Percentiles rank a stretch among this genome's conserved stretches.
Evolutionary conservation across 53 echinoderm and acorn worm species (phyloP).

Genomic region (Paracentrotus lividus): DNA sequence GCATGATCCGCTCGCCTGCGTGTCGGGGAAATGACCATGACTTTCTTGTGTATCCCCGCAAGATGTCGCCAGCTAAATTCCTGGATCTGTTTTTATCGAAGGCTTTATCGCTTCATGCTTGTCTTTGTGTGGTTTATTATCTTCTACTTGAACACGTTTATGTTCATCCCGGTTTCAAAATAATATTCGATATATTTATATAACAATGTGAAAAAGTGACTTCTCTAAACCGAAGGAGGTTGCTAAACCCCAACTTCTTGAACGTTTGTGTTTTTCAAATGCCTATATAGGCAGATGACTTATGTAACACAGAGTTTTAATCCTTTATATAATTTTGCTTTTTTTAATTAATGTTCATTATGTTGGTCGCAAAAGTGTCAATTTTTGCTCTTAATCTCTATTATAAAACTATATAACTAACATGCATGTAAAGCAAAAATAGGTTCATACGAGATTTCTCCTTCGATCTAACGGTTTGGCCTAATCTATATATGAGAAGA

Average conservation of each 20-base stretch:
- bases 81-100: constrained; percentile 37
- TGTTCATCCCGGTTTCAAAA: neutral
- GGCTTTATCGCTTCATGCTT: neutral
- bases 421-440: neutral
- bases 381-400: no score
- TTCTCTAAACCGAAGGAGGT: neutral
- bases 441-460: neutral
- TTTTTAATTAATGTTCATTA: no score
- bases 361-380: no score
- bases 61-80: constrained; percentile 55
- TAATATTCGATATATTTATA: neutral
- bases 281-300: no score
- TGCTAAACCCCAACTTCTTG: no score
- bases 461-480: neutral
- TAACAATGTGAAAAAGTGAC: neutral
- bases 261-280: no score
- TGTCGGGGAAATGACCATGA: constrained; percentile 64
- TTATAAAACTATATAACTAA: neutral
- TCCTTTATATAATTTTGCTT: no score
- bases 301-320: no score
- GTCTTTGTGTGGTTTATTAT: constrained; percentile 12
- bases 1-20: constrained; percentile 44
- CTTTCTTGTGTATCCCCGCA: constrained; percentile 40
- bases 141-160: neutral
- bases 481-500: neutral